Percentiles rank a stretch among this genome's conserved stretches.
Evolutionary conservation across 1,140 invertebrate genomes (phyloP).

Genomic region (Neodiprion virginianus): DNA sequence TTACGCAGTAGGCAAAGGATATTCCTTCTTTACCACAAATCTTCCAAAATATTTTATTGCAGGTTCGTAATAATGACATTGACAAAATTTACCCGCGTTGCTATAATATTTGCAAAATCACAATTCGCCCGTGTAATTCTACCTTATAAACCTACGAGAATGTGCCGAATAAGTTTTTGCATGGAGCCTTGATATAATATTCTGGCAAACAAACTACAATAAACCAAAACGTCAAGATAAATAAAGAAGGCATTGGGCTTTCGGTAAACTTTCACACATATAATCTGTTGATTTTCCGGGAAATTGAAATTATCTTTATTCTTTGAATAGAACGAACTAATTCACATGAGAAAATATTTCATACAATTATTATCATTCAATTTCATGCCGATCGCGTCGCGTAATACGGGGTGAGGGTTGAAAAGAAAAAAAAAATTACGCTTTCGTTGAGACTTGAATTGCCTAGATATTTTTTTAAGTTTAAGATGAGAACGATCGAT

Average conservation of each 20-base stretch:
- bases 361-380: background rate
- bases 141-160: constrained; percentile 15
- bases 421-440: background rate
- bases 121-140: background rate
- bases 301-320: constrained; percentile 9
- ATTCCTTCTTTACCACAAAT: no score
- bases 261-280: background rate
- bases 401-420: background rate
- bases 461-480: background rate
- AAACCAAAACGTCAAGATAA: background rate
- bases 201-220: background rate
- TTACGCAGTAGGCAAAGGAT: no score
- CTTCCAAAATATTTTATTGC: no score
- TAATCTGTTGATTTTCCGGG: constrained; percentile 7
- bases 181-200: background rate
- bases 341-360: background rate
- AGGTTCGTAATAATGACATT: no score
- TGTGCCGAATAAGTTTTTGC: constrained; percentile 17
- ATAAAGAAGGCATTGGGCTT: constrained; percentile 10
- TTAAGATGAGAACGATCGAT: no score
- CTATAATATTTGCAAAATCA: no score
- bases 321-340: constrained; percentile 15
- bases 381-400: background rate
- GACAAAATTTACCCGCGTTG: no score
- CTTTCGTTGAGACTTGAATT: background rate